phyloP scores from a whole-genome alignment of 2,797 vertebrate genomes.

The Pangasius larnaudii region DNA sequence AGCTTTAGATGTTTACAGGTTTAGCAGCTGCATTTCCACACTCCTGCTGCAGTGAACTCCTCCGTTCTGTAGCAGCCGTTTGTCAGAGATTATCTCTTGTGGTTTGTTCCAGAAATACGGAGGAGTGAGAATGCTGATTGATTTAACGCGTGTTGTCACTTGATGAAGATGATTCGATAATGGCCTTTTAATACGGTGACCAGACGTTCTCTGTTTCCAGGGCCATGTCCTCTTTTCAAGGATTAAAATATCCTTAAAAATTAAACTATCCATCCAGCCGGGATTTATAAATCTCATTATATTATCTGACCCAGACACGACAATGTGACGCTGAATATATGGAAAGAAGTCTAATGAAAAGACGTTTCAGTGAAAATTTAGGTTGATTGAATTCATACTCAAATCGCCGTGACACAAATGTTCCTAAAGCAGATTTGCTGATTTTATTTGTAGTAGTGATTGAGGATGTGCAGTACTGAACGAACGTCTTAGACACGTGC shows the following conservation, averaged over 20 bases:
- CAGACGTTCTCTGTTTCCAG: background rate
- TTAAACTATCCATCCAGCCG: background rate
- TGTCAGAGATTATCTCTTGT: background rate
- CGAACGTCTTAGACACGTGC: no score
- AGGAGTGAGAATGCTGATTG: background rate
- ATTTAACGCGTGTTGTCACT: background rate
- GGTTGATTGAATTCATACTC: background rate
- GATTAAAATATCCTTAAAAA: background rate
- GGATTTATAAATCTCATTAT: background rate
- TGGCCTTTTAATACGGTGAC: background rate
- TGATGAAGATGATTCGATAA: background rate
- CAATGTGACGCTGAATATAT: background rate
- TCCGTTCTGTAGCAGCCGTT: background rate
- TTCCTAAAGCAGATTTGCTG: background rate
- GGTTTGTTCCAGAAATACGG: background rate
- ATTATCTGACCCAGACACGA: background rate
- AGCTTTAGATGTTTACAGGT: background rate
- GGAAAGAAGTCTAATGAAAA: background rate
- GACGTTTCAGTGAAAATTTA: background rate
- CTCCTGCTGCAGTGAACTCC: background rate
- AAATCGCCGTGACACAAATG: background rate
- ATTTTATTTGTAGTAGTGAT: background rate
- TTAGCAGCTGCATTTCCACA: background rate
- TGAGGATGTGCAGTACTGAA: background rate
- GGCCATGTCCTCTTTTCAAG: background rate